Evolutionary conservation across 2,888 invertebrate species (phyloP).

Genomic region (Atrina japonica): DNA sequence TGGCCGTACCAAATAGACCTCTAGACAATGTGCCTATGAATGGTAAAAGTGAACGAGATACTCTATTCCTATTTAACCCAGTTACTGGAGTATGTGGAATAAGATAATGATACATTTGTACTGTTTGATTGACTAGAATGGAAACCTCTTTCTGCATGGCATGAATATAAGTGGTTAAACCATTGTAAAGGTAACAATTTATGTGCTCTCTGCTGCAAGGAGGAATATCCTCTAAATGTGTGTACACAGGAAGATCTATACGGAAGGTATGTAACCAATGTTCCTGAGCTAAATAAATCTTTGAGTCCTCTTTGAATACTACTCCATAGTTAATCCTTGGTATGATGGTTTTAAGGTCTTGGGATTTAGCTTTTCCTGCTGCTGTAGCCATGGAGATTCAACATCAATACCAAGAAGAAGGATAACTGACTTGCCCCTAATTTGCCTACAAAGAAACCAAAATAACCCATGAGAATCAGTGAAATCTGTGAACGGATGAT

Average conservation of each 20-base stretch:
- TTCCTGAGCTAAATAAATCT: conserved; percentile 8
- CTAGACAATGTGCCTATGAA: conserved; percentile 31
- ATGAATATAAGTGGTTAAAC: conserved; percentile 1
- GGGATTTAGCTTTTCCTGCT: too few species aligned
- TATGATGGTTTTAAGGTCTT: too few species aligned
- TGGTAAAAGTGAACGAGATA: conserved; percentile 6
- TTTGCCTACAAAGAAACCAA: too few species aligned
- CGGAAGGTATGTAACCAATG: conserved; percentile 34
- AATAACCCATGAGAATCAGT: too few species aligned
- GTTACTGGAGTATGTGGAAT: not conserved
- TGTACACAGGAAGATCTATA: conserved; percentile 8
- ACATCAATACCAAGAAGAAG: too few species aligned
- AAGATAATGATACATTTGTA: not conserved
- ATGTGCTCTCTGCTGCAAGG: not conserved
- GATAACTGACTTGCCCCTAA: too few species aligned
- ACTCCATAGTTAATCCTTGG: conserved; percentile 33
- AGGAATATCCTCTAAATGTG: not conserved
- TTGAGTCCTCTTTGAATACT: conserved; percentile 14
- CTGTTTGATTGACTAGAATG: not conserved
- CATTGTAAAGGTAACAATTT: not conserved
- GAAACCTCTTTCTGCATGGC: not conserved
- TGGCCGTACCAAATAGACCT: conserved; percentile 20
- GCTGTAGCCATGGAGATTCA: too few species aligned
- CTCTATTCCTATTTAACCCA: not conserved
- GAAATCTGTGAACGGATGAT: too few species aligned